Evolutionary conservation across 2,888 invertebrate species (phyloP), one percentile per base, ranked within the genome.

Genomic region (Tinea pellionella): DNA sequence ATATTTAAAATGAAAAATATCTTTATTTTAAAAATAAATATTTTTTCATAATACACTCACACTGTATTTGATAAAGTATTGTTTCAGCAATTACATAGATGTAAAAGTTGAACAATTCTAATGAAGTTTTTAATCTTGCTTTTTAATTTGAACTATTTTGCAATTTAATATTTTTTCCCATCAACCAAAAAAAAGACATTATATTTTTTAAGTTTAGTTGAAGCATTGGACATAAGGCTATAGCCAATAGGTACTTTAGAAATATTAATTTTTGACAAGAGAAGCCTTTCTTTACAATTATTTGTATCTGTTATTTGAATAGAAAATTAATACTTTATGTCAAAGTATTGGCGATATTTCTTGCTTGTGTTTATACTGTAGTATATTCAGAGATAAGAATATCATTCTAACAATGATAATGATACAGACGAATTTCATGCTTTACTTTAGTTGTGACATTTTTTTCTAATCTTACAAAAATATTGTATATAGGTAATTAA

Each of bases 341-440:
- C 2, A 37, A 37, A 37, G 37, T 37, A n/a, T 37, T 24, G 16
- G 18, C 24, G n/a, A 53, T 53, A 53, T 24, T 53, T 24, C 53
- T 53, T 53, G 24, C 53, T 53, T 53, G 53, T 53, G 53, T 24
- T 53, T 53, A 53, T 53, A 53, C 24, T 53, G 11, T 24, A 53
- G 24, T 53, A 53, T 24, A 53, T 53, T 53, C 53, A 53, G 53
- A 53, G 53, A 53, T 53, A 53, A 53, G 53, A 24, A 18, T 53
- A 53, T 15, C 51, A 51, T 16, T 37, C 37, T 37, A 37, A 12
- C 37, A 12, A 37, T 37, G 9, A 37, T 3, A 3, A 24, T 24
- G 24, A 24, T 24, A 24, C 24, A 24, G 6, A 3, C 6, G 2
- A 24, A 24, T 24, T 24, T 24, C 2, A 24, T 24, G 24, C 24